Conservation (phyloP, 2,888 invertebrate species). For the Neoaliturus tenellus region DNA sequence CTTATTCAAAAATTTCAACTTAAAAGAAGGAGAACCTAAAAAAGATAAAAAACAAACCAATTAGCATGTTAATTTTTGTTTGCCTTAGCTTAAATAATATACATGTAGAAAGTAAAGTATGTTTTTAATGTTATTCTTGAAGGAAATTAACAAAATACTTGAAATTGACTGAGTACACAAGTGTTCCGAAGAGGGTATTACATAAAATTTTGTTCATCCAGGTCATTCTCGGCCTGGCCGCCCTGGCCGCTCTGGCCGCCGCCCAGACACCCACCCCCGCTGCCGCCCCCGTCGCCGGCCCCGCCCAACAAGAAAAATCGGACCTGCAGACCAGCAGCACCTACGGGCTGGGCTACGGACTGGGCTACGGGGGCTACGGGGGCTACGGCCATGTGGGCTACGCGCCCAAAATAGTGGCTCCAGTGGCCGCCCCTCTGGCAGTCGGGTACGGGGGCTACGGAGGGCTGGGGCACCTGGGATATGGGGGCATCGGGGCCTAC, state of each 20-base stretch:
- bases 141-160: too few species aligned
- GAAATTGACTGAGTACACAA: too few species aligned
- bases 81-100: too few species aligned
- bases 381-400: slow-evolving; percentile 2
- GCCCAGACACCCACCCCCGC: slow-evolving; percentile 23
- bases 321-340: slow-evolving; percentile 58
- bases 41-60: too few species aligned
- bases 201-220: neutral
- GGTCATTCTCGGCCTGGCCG: slow-evolving; percentile 1
- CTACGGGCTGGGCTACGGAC: slow-evolving; percentile 59
- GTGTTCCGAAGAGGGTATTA: too few species aligned
- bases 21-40: too few species aligned
- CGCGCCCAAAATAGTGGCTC: slow-evolving; percentile 43
- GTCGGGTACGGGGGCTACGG: slow-evolving; percentile 25
- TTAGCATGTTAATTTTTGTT: too few species aligned
- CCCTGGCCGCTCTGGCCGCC: slow-evolving; percentile 10
- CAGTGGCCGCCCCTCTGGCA: neutral
- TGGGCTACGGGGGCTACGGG: slow-evolving; percentile 35
- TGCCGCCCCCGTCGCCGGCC: neutral
- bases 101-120: too few species aligned
- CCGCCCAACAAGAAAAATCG: slow-evolving; percentile 1
- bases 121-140: too few species aligned
- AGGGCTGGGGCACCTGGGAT: neutral
- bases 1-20: too few species aligned
- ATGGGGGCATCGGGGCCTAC: neutral